Percentiles rank a stretch among this genome's conserved stretches.
phyloP scores from a whole-genome alignment of 2,888 invertebrate genomes.

The Sylvicola cinctus region DNA sequence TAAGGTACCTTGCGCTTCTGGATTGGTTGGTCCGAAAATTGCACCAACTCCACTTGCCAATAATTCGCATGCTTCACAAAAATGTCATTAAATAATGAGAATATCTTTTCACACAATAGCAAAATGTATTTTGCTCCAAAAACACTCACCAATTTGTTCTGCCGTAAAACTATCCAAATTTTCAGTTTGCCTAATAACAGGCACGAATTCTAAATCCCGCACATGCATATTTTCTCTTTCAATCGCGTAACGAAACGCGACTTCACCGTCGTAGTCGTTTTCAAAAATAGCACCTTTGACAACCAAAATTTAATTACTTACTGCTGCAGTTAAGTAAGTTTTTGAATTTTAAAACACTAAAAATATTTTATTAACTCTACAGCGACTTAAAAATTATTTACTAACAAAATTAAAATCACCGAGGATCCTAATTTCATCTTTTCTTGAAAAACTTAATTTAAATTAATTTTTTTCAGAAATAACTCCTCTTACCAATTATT shows the following conservation, averaged over 20 bases:
- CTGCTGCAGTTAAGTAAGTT: too few species aligned
- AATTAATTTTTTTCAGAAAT: too few species aligned
- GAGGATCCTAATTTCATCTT: too few species aligned
- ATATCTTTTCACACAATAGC: too few species aligned
- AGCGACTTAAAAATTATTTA: too few species aligned
- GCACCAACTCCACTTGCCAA: slow-evolving; percentile 44
- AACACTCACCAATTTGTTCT: slow-evolving; percentile 18
- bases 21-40: slow-evolving; percentile 43
- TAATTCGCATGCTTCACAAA: slow-evolving; percentile 41
- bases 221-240: slow-evolving; percentile 23
- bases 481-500: too few species aligned
- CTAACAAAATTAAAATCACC: too few species aligned
- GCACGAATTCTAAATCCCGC: slow-evolving; percentile 17
- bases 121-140: not conserved
- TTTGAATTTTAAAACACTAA: too few species aligned
- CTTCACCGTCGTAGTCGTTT: slow-evolving; percentile 30
- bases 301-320: too few species aligned
- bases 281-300: slow-evolving; percentile 28
- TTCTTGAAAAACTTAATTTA: too few species aligned
- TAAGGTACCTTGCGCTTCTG: slow-evolving; percentile 19
- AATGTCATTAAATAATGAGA: too few species aligned
- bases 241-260: slow-evolving; percentile 34
- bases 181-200: slow-evolving; percentile 17
- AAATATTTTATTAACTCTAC: too few species aligned
- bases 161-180: slow-evolving; percentile 21